phyloP scores from a whole-genome alignment of 2,113 vertebrate genomes.

The Acrocephalus arundinaceus region DNA sequence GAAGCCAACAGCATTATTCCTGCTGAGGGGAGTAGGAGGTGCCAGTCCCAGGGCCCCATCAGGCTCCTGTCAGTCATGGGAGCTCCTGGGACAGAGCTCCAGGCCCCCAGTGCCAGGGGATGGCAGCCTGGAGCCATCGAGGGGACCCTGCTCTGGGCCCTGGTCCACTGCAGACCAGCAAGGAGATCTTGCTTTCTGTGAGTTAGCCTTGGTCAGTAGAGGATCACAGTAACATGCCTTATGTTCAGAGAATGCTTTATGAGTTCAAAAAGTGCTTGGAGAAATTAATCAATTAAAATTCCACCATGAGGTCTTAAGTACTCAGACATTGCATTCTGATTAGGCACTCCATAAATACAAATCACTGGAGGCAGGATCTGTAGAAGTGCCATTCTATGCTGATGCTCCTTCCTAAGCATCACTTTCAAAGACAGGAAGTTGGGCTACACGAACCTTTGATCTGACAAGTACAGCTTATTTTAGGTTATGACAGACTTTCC shows the following conservation, averaged over 20 bases:
- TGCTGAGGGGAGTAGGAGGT: background rate
- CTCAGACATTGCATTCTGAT: background rate
- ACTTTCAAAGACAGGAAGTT: background rate
- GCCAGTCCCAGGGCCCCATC: background rate
- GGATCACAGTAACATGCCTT: background rate
- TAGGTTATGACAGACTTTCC: background rate
- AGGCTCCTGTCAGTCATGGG: background rate
- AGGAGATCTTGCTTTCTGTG: accelerated
- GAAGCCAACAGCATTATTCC: background rate
- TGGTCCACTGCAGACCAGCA: background rate
- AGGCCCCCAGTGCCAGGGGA: background rate
- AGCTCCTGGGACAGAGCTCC: background rate
- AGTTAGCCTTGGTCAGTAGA: background rate
- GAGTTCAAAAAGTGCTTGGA: background rate
- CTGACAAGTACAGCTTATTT: background rate
- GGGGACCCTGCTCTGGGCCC: background rate
- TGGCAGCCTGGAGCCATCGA: background rate
- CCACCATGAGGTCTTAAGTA: background rate
- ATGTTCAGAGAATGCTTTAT: background rate
- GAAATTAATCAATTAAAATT: background rate
- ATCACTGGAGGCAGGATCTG: background rate
- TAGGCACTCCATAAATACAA: background rate
- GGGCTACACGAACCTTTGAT: background rate
- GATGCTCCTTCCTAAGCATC: background rate
- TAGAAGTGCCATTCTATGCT: background rate